phyloP scores from a whole-genome alignment of 2,888 invertebrate species.

The Hipparchia sbordonii region DNA sequence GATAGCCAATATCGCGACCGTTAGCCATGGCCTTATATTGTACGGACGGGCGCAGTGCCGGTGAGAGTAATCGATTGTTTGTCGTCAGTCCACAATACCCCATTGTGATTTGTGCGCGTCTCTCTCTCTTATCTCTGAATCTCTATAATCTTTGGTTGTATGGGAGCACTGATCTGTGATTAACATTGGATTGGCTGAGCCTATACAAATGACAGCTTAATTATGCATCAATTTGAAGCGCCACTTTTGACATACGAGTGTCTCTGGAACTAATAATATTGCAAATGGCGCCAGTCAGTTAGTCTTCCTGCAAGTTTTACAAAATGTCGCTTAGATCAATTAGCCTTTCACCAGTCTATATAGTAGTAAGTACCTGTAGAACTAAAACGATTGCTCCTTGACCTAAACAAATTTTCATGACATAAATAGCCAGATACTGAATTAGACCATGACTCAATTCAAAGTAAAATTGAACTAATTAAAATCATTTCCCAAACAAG shows the following conservation, averaged over 20 bases:
- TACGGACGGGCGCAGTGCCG: slow-evolving; percentile 14
- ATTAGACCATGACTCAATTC: slow-evolving; percentile 39
- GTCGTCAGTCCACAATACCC: slow-evolving; percentile 35
- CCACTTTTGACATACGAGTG: too few relatives aligned
- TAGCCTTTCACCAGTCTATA: too few relatives aligned
- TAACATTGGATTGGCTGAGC: too few relatives aligned
- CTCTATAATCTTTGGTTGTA: slow-evolving; percentile 6
- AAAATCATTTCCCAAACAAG: slow-evolving; percentile 38
- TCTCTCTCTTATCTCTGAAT: slow-evolving; percentile 21
- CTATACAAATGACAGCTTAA: too few relatives aligned
- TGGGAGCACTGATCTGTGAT: not conserved
- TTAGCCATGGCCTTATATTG: slow-evolving; percentile 16
- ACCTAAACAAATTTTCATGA: slow-evolving; percentile 20
- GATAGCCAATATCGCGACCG: slow-evolving; percentile 26
- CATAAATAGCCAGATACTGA: slow-evolving; percentile 28
- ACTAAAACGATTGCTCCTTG: not conserved
- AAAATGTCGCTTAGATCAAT: too few relatives aligned
- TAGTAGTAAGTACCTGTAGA: not conserved
- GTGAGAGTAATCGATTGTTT: slow-evolving; percentile 39
- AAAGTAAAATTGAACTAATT: slow-evolving; percentile 36
- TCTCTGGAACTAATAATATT: too few relatives aligned
- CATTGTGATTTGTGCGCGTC: slow-evolving; percentile 30
- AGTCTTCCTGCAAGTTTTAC: too few relatives aligned
- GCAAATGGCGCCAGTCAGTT: too few relatives aligned
- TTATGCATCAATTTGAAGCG: too few relatives aligned